These are phyloP conservation scores for Okamejei kenojei DNA, from an alignment of 2,797 vertebrate genomes.

Conservation along the genomic window DNA sequence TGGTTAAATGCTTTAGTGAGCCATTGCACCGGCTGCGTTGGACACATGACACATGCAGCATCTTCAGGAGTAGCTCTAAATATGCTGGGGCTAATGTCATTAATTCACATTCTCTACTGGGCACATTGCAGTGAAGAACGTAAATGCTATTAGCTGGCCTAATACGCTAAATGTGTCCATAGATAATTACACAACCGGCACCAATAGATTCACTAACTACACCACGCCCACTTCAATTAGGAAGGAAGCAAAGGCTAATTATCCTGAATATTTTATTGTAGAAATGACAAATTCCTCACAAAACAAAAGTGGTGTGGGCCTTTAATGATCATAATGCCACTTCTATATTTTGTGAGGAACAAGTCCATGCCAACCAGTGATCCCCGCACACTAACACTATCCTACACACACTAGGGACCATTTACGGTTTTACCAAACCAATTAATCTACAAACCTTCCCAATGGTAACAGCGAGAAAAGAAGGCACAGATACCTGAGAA, in stretches of 20 bases:
- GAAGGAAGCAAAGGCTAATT: background rate
- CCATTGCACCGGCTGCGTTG: constrained; percentile 21
- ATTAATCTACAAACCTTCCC: too few relatives aligned
- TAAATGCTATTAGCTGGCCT: background rate
- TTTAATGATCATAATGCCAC: too few relatives aligned
- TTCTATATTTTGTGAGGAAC: too few relatives aligned
- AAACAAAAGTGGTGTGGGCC: background rate
- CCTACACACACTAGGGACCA: too few relatives aligned
- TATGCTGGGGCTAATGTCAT: background rate
- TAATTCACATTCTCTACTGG: constrained; percentile 24
- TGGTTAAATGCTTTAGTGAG: constrained; percentile 33
- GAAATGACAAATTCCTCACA: background rate
- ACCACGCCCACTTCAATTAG: background rate
- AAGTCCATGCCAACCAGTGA: too few relatives aligned
- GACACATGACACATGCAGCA: background rate
- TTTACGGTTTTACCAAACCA: too few relatives aligned
- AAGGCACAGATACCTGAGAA: too few relatives aligned
- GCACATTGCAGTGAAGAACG: background rate
- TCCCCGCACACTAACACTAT: too few relatives aligned
- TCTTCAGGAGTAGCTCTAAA: constrained; percentile 21
- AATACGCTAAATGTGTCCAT: background rate
- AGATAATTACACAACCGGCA: background rate
- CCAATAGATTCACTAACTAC: background rate
- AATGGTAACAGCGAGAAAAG: too few relatives aligned
- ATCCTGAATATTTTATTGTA: background rate